Conservation (phyloP, 2,113 vertebrate genomes). For the Apistogramma diplotaenia region DNA sequence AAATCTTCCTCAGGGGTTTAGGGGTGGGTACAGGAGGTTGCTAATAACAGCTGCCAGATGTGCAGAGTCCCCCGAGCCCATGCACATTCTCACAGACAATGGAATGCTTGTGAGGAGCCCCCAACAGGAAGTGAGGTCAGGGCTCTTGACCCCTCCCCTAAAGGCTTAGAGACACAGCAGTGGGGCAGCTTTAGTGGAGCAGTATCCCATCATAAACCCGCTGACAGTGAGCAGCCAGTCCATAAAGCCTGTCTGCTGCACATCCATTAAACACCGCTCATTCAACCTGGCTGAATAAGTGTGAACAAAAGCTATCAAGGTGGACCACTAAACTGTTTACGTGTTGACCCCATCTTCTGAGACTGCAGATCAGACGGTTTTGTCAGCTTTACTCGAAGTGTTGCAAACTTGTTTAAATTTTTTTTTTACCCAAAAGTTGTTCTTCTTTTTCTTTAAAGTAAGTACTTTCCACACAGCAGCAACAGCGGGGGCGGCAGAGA, state of each 20-base stretch:
- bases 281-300: conserved; percentile 3
- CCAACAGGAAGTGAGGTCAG: conserved; percentile 82
- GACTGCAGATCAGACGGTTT: not conserved
- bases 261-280: conserved; percentile 1
- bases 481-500: conserved; percentile 21
- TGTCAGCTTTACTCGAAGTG: not conserved
- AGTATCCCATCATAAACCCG: conserved; percentile 57
- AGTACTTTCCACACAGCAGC: conserved; percentile 36
- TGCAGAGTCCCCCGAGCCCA: conserved; percentile 71
- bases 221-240: conserved; percentile 39
- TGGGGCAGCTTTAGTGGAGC: conserved; percentile 42
- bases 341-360: not conserved
- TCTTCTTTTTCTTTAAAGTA: conserved; percentile 7
- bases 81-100: conserved; percentile 83
- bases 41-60: conserved; percentile 83
- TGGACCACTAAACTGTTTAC: not conserved
- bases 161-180: conserved; percentile 50
- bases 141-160: conserved; percentile 73
- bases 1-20: conserved; percentile 32
- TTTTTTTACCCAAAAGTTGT: not conserved
- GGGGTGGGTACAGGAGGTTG: conserved; percentile 45
- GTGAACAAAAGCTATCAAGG: not conserved
- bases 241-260: conserved; percentile 45
- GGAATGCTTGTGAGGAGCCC: conserved; percentile 79
- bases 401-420: not conserved